These are phyloP conservation scores for Trileptium ribeirensis DNA, from an alignment of 2,888 invertebrate species.

Conservation along the genomic window DNA sequence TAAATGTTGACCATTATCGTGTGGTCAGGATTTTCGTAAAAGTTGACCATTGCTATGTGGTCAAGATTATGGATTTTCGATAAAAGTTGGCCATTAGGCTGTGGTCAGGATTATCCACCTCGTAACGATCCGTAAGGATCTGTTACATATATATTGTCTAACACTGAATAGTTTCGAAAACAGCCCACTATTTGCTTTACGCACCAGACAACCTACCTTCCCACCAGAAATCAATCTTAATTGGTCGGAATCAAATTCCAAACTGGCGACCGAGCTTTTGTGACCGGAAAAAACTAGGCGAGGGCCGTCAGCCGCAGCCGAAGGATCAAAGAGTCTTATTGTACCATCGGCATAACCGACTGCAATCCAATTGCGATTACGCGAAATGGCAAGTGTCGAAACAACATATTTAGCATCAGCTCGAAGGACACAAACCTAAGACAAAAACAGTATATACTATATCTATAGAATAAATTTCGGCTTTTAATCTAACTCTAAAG, in stretches of 20 bases:
- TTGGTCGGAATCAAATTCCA: slow-evolving; percentile 74
- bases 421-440: not conserved
- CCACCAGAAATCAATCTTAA: slow-evolving; percentile 80
- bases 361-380: slow-evolving; percentile 70
- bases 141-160: not conserved
- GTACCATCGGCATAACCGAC: slow-evolving; percentile 85
- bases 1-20: too few species aligned
- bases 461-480: too few species aligned
- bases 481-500: too few species aligned
- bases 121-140: too few species aligned
- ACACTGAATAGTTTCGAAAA: not conserved
- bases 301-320: slow-evolving; percentile 56
- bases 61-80: too few species aligned
- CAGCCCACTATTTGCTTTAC: not conserved
- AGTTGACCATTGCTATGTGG: too few species aligned
- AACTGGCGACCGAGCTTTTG: slow-evolving; percentile 69
- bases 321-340: slow-evolving; percentile 68
- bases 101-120: too few species aligned
- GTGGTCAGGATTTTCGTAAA: too few species aligned
- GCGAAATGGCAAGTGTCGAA: slow-evolving; percentile 66
- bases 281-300: slow-evolving; percentile 71
- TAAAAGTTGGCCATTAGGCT: too few species aligned
- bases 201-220: slow-evolving; percentile 58
- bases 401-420: not conserved
- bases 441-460: not conserved